A percentile compares a stretch with the other conserved stretches of the same genome.
phyloP scores from a whole-genome alignment of 2,888 invertebrate genomes.

The Caenorhabditis sp. region DNA sequence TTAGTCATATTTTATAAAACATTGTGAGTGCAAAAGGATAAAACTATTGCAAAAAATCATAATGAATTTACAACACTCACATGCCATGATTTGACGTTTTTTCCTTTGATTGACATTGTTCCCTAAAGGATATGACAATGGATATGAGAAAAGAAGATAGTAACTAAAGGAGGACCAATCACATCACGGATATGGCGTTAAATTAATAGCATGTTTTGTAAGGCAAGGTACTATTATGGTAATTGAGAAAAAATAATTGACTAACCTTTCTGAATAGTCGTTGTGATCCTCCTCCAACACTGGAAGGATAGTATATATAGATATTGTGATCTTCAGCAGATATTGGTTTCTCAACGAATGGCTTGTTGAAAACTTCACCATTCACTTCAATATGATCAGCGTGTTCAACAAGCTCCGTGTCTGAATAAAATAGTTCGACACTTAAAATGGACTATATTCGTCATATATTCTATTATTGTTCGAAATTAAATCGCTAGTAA shows the following conservation, averaged over 20 bases:
- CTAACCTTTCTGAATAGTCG: slow-evolving; percentile 89
- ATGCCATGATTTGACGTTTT: slow-evolving; percentile 55
- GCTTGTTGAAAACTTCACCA: slow-evolving; percentile 75
- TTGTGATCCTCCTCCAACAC: slow-evolving; percentile 95
- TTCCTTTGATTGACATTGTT: slow-evolving; percentile 55
- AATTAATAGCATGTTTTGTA: background rate
- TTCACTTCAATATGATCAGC: slow-evolving; percentile 69
- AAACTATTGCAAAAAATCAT: too few relatives aligned
- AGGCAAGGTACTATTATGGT: background rate
- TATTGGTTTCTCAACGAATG: slow-evolving; percentile 98
- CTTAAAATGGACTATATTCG: too few relatives aligned
- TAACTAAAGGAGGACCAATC: background rate
- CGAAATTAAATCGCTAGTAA: background rate
- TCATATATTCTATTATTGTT: too few relatives aligned
- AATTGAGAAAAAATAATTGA: background rate
- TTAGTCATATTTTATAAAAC: too few relatives aligned
- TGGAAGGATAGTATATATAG: slow-evolving; percentile 98
- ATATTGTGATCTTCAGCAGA: slow-evolving; percentile 99
- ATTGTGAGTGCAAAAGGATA: background rate
- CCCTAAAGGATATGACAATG: slow-evolving; percentile 32
- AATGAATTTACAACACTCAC: slow-evolving; percentile 39
- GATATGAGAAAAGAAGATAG: background rate
- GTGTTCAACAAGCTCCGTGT: slow-evolving; percentile 57
- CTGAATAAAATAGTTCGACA: slow-evolving; percentile 15
- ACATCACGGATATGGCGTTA: slow-evolving; percentile 3